phyloP scores from a whole-genome alignment of 1,140 invertebrate genomes.

The Acromyrmex charruanus region DNA sequence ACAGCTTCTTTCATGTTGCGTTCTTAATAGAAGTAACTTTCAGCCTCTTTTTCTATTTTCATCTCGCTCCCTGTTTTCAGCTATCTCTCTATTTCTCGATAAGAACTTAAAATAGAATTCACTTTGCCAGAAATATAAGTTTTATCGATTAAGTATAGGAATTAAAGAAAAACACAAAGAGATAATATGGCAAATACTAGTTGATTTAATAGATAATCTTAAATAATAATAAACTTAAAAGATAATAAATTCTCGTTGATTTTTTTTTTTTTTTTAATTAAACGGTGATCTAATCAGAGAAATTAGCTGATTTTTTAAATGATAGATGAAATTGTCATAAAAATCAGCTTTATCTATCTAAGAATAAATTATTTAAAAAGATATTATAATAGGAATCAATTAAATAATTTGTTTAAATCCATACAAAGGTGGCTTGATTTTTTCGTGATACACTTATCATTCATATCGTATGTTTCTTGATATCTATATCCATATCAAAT shows the following conservation, averaged over 20 bases:
- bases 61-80: background rate
- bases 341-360: background rate
- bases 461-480: background rate
- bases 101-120: conserved; percentile 10
- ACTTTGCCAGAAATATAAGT: background rate
- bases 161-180: background rate
- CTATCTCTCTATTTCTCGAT: background rate
- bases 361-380: background rate
- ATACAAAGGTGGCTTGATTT: background rate
- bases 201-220: background rate
- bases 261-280: background rate
- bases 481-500: background rate
- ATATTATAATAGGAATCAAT: conserved; percentile 1
- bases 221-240: background rate
- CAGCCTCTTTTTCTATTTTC: background rate
- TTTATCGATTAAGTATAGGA: conserved; percentile 16
- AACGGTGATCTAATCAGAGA: background rate
- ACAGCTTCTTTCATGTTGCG: background rate
- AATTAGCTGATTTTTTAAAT: background rate
- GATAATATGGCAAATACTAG: background rate
- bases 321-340: background rate
- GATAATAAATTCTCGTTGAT: too few relatives aligned
- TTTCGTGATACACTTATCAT: background rate
- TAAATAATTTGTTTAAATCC: background rate
- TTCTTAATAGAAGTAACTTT: background rate